A percentile compares a stretch with the other conserved stretches of the same genome.
Conservation (phyloP, 2,113 vertebrate species). For the Halcyon malimbica region DNA sequence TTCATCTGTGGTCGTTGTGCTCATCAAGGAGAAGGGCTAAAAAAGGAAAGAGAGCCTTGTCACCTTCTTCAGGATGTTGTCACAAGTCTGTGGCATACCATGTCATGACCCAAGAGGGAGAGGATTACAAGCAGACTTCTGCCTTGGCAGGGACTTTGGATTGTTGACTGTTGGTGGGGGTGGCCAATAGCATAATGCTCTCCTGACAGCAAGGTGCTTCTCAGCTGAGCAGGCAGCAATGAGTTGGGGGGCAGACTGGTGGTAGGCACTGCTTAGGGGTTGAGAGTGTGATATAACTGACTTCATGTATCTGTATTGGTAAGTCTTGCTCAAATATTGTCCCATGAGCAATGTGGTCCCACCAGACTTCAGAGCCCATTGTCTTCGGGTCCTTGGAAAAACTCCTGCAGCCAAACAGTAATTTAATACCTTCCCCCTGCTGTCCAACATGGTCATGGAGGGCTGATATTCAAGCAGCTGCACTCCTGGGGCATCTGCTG, state of each 20-base stretch:
- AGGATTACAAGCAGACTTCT: background rate
- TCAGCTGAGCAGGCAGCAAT: background rate
- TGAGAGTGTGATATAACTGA: too few species aligned
- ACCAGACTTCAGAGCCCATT: background rate
- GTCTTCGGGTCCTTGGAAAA: rapidly evolving
- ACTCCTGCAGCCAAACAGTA: background rate
- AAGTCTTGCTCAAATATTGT: background rate
- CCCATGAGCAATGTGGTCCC: background rate
- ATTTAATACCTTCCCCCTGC: background rate
- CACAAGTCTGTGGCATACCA: background rate
- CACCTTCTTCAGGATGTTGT: background rate
- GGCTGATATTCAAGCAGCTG: background rate
- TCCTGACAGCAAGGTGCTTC: background rate
- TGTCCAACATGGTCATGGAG: rapidly evolving
- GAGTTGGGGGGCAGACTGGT: background rate
- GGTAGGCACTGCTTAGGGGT: background rate
- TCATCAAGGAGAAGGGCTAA: background rate
- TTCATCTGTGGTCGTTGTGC: background rate
- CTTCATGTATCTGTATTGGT: background rate
- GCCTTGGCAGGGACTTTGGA: background rate
- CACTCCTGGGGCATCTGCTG: background rate
- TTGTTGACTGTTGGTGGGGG: background rate
- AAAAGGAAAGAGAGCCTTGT: background rate
- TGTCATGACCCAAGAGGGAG: rapidly evolving
- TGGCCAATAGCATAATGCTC: background rate